phyloP scores from a whole-genome alignment of 1,140 invertebrate genomes.

The Psilanteris sp. region DNA sequence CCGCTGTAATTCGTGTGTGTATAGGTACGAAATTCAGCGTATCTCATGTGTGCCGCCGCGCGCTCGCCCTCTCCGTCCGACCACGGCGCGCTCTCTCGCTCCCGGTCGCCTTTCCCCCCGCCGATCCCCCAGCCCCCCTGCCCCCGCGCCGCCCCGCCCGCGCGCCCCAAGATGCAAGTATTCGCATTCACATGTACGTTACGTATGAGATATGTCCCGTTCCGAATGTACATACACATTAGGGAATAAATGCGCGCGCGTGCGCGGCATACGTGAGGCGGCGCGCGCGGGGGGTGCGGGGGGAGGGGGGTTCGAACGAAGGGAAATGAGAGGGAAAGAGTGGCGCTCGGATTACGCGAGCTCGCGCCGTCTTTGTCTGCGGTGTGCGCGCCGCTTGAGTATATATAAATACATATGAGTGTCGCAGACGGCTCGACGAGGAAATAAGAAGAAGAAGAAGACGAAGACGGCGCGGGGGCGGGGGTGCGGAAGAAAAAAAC shows the following conservation, averaged over 20 bases:
- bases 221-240: constrained; percentile 49
- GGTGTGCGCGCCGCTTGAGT: constrained; percentile 4
- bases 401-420: constrained; percentile 58
- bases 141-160: background rate
- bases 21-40: constrained; percentile 61
- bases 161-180: constrained; percentile 48
- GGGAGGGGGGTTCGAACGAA: no score
- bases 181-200: constrained; percentile 56
- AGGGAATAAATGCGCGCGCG: constrained; percentile 49
- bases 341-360: constrained; percentile 61
- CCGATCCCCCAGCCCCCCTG: constrained; percentile 5
- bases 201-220: constrained; percentile 56
- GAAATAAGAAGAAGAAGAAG: constrained; percentile 51
- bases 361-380: constrained; percentile 18
- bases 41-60: constrained; percentile 42
- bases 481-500: no score
- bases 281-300: constrained; percentile 50
- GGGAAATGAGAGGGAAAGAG: constrained; percentile 60
- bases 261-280: constrained; percentile 49
- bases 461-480: no score
- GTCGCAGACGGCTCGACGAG: constrained; percentile 59
- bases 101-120: constrained; percentile 33
- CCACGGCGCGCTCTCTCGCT: constrained; percentile 42
- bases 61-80: constrained; percentile 34
- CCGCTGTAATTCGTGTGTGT: constrained; percentile 75